Evolutionary conservation across 2,888 invertebrate genomes (phyloP).

Genomic region (Stenotaenia linearis): DNA sequence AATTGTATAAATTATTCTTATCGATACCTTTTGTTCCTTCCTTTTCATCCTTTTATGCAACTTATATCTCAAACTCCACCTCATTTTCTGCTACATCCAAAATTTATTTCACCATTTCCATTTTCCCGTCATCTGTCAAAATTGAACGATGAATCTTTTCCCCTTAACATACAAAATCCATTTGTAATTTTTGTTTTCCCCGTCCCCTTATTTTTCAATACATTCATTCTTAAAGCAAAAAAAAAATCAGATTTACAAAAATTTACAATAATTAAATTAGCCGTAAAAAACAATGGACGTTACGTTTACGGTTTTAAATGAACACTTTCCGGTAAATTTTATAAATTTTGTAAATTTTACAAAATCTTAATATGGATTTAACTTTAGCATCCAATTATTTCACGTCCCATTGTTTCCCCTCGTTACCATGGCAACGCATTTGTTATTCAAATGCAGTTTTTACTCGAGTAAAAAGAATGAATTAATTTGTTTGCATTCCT

Average conservation of each 20-base stretch:
- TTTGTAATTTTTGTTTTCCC: not conserved
- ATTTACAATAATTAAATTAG: not conserved
- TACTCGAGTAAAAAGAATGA: not conserved
- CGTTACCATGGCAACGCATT: not conserved
- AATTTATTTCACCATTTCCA: not conserved
- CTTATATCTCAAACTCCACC: not conserved
- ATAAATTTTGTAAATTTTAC: too few relatives aligned
- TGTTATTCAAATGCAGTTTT: not conserved
- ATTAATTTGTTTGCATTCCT: not conserved
- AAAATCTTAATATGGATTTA: too few relatives aligned
- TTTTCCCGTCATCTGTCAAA: not conserved
- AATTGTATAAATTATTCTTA: too few relatives aligned
- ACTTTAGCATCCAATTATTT: too few relatives aligned
- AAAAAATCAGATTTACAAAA: too few relatives aligned
- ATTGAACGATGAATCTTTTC: not conserved
- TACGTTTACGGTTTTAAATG: too few relatives aligned
- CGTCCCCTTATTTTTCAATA: too few relatives aligned
- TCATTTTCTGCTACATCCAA: not conserved
- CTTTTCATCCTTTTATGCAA: not conserved
- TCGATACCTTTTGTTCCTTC: too few relatives aligned
- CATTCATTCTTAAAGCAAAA: too few relatives aligned
- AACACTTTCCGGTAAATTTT: too few relatives aligned
- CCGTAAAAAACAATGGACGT: too few relatives aligned
- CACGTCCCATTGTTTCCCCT: too few relatives aligned
- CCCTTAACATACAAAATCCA: not conserved